These are phyloP conservation scores for Phyllotreta cruciferae DNA, from an alignment of 2,888 invertebrate species.

Conservation along the genomic window DNA sequence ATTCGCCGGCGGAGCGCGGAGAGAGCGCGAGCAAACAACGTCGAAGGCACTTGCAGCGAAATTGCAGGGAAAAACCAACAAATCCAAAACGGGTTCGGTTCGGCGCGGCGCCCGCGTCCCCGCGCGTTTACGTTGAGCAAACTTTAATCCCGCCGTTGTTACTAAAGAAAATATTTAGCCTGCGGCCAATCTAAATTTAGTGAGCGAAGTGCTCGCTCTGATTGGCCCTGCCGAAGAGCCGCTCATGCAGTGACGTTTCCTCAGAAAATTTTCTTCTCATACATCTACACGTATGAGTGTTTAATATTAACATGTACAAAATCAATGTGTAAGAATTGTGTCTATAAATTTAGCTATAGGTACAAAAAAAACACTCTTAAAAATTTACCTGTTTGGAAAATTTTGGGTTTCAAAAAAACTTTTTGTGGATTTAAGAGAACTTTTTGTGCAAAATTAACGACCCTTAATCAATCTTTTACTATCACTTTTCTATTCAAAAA, in stretches of 20 bases:
- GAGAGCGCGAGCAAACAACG: slow-evolving; percentile 13
- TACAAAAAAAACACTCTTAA: too few relatives aligned
- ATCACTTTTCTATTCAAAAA: too few relatives aligned
- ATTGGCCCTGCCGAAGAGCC: slow-evolving; percentile 57
- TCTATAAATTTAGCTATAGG: too few relatives aligned
- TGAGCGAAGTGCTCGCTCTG: slow-evolving; percentile 56
- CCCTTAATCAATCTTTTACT: too few relatives aligned
- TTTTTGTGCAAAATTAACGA: too few relatives aligned
- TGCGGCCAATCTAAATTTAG: slow-evolving; percentile 63
- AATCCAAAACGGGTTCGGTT: slow-evolving; percentile 45
- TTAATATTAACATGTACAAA: too few relatives aligned
- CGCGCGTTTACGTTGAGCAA: slow-evolving; percentile 54
- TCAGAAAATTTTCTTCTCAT: too few relatives aligned
- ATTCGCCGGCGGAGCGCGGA: slow-evolving; percentile 3
- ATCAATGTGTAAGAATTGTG: too few relatives aligned
- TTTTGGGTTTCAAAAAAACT: too few relatives aligned
- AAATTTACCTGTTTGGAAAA: too few relatives aligned
- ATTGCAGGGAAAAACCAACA: slow-evolving; percentile 47
- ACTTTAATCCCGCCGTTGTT: slow-evolving; percentile 61
- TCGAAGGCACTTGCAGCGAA: slow-evolving; percentile 22
- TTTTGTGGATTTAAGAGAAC: too few relatives aligned
- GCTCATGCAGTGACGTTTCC: neutral
- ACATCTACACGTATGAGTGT: too few relatives aligned
- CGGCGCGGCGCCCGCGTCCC: slow-evolving; percentile 40
- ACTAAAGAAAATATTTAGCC: slow-evolving; percentile 64